Base-by-base conservation (phyloP, 2,113 vertebrate species). In the Elachura formosa region DNA sequence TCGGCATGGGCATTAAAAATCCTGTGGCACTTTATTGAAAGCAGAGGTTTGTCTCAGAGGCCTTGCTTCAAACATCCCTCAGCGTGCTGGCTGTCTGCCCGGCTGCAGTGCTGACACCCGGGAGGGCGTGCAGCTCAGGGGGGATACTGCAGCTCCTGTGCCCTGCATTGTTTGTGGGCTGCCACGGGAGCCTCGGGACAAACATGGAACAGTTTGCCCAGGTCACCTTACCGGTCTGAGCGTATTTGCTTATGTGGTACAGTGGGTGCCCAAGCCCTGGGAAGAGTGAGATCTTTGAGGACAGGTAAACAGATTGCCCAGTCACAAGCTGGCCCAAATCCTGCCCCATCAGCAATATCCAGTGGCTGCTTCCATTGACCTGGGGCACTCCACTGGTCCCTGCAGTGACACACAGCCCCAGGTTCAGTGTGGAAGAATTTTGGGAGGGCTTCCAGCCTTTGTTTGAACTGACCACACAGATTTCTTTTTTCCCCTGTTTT, bases 11-110 rank as follows among this genome's bases (percentile, higher is more conserved):
- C 95, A 94, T 95, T 94, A 96, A 95, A 94, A 93, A 96, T 96
- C 79, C 94, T 94, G 91, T 94, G 96, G 94, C 82, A 86, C 91
- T 90, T 91, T 66, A 88, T 74, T 96, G 95, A 96, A 96, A 97
- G 92, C 92, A 90, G 92, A 88, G 92, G 87, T 90, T 97, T 97
- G 95, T 97, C 94, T 95, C 82, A 12, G 85, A 91, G 93, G 93
- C 92, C 87, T 86, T 13, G 59, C 93, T 85, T 95, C 34, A 90
- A 94, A 71, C 87, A 74, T 90, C 83, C 90, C 87, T 86, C 72
- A 56, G 82, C 0, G 1, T 14, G 72, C 84, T 96, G 94, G 89
- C 89, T 91, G 89, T 33, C 79, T 94, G 90, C 91, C 85, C 0
- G 0, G 67, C 90, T 94, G 75, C 90, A 80, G 84, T 38, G 67